Percentiles rank a stretch among this genome's conserved stretches.
These are phyloP conservation scores for Myotis planiceps DNA, from an alignment of 2,797 vertebrate genomes.

Conservation along the genomic window DNA sequence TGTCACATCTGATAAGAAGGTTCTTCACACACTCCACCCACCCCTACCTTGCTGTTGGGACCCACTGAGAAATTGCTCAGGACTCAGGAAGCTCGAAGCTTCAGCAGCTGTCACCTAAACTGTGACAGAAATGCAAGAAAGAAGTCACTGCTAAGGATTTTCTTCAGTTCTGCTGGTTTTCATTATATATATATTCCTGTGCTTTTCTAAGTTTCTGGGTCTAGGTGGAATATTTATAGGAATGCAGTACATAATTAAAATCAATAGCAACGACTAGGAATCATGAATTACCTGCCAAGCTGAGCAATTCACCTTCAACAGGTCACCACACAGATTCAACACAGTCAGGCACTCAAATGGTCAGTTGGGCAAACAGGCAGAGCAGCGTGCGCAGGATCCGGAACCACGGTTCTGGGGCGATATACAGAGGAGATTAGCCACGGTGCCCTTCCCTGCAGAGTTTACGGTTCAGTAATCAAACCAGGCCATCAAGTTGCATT, in stretches of 20 bases:
- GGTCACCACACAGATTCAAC: slow-evolving; percentile 29
- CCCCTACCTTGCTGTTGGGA: background rate
- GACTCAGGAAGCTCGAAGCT: slow-evolving; percentile 19
- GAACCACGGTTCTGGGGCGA: background rate
- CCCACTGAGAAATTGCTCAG: background rate
- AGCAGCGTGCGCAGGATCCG: accelerated
- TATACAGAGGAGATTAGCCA: slow-evolving; percentile 15
- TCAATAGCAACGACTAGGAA: slow-evolving; percentile 64
- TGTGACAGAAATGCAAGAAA: background rate
- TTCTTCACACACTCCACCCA: background rate
- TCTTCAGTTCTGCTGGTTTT: background rate
- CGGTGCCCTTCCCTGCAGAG: background rate
- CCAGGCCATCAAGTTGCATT: background rate
- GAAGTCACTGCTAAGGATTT: background rate
- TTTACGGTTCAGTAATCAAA: slow-evolving; percentile 42
- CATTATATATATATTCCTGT: background rate
- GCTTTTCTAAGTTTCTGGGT: slow-evolving; percentile 30
- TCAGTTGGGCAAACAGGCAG: slow-evolving; percentile 24
- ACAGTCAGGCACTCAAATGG: background rate
- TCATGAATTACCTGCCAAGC: slow-evolving; percentile 63
- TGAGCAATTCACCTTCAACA: slow-evolving; percentile 59
- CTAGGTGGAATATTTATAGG: slow-evolving; percentile 40
- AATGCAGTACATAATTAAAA: slow-evolving; percentile 71
- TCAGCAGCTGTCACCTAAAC: background rate
- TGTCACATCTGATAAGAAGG: background rate